Base-by-base conservation (phyloP, 2,888 invertebrate species). In the Podotricha telesiphe region DNA sequence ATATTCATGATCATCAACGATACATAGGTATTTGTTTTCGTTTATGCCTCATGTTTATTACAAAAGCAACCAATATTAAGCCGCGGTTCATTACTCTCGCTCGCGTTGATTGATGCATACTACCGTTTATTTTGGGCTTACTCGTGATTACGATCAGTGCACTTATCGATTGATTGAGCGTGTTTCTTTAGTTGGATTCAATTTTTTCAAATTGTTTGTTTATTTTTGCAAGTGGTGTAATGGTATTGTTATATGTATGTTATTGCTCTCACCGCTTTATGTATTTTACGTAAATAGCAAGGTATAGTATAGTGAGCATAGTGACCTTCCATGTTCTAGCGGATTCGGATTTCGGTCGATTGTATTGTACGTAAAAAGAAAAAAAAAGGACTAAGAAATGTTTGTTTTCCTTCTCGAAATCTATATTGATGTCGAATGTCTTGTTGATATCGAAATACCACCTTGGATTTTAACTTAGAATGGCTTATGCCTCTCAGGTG, bases 81-180 rank as follows among this genome's bases (percentile, higher is more conserved):
- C 65, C 51, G 68, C 20, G 72, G 69, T 72, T 71, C 70, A 72
- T 74, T 74, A 74, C 68, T 55, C 63, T 61, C 65, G 53, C 51
- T 66, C 67, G 63, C 67, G 74, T 73, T 73, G 76, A 75, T 75
- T 73, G 74, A 75, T 73, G 71, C 69, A 55, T 72, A 48, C 55
- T 50, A 62, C 47, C 66, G 74, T 72, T 76, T 73, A 75, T 76
- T 75, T 75, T 72, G 62, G 68, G 37, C 53, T 50, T 50, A 66
- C 20, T 58, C 15, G 40, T 66, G 50, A 50, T 22, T 59, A 59
- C 48, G 17, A 62, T 48, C 19, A 13, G 11, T 55, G 65, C 65
- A 65, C 59, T 69, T 65, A 65, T 59, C 59, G 65, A 65, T 34
- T 68, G 65, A 68, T 69, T 59, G 47, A 59, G 51, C 40, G 42